Conservation (phyloP, 2,797 vertebrate genomes). For the Linurgus olivaceus region DNA sequence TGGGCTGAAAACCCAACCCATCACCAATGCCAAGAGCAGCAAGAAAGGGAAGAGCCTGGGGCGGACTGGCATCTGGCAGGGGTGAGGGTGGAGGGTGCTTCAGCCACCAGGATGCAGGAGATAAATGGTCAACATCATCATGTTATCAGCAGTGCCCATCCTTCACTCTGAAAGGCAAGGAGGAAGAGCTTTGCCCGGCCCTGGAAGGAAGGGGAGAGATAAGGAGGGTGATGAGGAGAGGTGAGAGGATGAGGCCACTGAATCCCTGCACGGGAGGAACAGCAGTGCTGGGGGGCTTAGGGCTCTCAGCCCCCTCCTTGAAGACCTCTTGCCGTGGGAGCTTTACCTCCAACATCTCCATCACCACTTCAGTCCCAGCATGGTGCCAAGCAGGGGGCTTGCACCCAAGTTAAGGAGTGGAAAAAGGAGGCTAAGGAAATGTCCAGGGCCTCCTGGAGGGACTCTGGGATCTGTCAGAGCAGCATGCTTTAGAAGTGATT, state of each 20-base stretch:
- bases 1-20: background rate
- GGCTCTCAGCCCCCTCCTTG: background rate
- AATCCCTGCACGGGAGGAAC: background rate
- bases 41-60: background rate
- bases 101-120: background rate
- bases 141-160: background rate
- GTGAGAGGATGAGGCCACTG: background rate
- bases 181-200: background rate
- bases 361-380: background rate
- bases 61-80: background rate
- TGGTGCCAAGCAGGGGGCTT: background rate
- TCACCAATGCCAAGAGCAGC: accelerated
- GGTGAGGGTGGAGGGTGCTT: background rate
- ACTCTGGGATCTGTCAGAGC: background rate
- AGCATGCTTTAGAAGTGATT: background rate
- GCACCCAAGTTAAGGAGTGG: accelerated
- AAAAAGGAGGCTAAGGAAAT: background rate
- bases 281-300: background rate
- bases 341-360: background rate
- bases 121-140: background rate
- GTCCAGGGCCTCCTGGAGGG: background rate
- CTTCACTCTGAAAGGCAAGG: accelerated
- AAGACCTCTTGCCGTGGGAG: background rate
- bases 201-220: constrained; percentile 37
- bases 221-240: background rate